phyloP scores from a whole-genome alignment of 2,113 vertebrate genomes.

The Benitochromis conjunctus region DNA sequence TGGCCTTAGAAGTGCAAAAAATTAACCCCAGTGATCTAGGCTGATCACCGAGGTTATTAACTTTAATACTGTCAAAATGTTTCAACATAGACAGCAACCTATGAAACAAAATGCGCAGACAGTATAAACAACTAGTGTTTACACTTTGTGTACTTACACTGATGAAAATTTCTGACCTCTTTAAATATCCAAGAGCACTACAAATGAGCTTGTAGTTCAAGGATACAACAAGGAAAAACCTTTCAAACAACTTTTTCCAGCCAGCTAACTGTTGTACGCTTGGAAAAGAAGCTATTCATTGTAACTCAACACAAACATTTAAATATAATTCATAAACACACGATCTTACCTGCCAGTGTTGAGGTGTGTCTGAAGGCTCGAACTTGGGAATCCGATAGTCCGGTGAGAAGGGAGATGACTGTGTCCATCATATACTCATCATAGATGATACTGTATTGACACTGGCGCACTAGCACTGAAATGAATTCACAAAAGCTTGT shows the following conservation, averaged over 20 bases:
- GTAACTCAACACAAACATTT: not conserved
- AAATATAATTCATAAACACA: not conserved
- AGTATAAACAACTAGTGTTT: not conserved
- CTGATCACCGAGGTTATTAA: not conserved
- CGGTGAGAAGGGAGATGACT: slow-evolving; percentile 96
- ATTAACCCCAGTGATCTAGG: not conserved
- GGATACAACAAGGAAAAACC: not conserved
- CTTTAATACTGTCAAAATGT: not conserved
- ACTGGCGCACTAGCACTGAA: slow-evolving; percentile 92
- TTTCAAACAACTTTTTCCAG: not conserved
- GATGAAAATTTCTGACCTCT: not conserved
- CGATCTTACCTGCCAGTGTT: slow-evolving; percentile 88
- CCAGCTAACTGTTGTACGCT: not conserved
- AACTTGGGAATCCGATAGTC: slow-evolving; percentile 97
- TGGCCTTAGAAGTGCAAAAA: not conserved
- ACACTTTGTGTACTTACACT: not conserved
- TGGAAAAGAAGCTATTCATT: not conserved
- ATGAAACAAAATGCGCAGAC: not conserved
- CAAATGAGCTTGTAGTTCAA: not conserved
- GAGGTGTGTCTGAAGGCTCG: slow-evolving; percentile 98
- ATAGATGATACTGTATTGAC: slow-evolving; percentile 99
- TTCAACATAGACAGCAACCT: not conserved
- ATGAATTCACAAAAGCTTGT: slow-evolving; percentile 99
- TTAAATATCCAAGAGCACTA: not conserved
- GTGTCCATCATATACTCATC: slow-evolving; percentile 99